Evolutionary conservation across 1,140 invertebrate genomes (phyloP), one percentile per base, ranked within the genome.

Genomic region (Bombyx mandarina): DNA sequence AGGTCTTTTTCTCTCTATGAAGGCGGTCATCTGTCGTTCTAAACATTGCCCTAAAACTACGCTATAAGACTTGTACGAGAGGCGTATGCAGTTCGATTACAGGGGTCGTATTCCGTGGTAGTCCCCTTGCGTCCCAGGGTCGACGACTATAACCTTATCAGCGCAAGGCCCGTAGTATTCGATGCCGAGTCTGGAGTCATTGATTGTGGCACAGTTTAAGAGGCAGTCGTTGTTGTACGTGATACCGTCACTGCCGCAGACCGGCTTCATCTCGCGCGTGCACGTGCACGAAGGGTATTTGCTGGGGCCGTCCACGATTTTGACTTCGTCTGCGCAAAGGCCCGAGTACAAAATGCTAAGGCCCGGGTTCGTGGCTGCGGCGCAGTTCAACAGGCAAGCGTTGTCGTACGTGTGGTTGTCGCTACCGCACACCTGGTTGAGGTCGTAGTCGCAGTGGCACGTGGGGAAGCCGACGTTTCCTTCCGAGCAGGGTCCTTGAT

Each of bases 341-440:
- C 60, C 60, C 7, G n/a, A 7, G 18, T 56, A 35, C 10, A 43
- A 7, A 8, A 61, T 9, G 7, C 7, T 18, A 35, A 61, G 46
- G 18, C 45, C 10, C 10, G 8, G 44, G 45, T 45, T 47, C 4
- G 45, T 4, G 3, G 52, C 43, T 6, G 49, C 52, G 4, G 58
- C 61, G n/a, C 67, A 66, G n/a, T 61, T 58, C 1, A 68, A 49
- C 26, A 59, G 66, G 22, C 65, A 61, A 18, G 45, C 22, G 60
- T 86, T 86, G 50, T 50, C 54, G 58, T 79, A 79, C 7, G 77
- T 78, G 7, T 46, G 60, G 8, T 68, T 66, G 57, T 81, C 62
- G 18, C 54, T 71, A 5, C 69, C 76, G 57, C 82, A 84, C 1
- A 82, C 69, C 10, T 77, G 79, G 7, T 52, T 52, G 53, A 74